phyloP scores from a whole-genome alignment of 2,113 vertebrate genomes.

The Bubo scandiacus region DNA sequence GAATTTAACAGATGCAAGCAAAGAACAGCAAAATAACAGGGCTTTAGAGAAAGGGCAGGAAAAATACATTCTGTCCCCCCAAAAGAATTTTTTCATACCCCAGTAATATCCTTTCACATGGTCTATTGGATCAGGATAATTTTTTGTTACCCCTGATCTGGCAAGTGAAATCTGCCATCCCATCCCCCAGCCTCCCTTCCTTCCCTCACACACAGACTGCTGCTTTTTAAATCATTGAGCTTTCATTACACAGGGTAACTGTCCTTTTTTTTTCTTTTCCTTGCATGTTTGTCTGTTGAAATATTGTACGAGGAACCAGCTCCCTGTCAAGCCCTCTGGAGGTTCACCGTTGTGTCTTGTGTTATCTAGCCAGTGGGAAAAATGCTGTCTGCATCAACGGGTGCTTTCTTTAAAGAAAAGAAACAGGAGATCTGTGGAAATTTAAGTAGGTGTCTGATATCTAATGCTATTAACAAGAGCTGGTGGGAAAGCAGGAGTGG shows the following conservation, averaged over 20 bases:
- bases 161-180: background rate
- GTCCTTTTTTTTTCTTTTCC: background rate
- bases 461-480: background rate
- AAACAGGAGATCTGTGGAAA: background rate
- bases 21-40: constrained; percentile 57
- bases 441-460: background rate
- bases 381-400: background rate
- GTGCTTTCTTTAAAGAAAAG: background rate
- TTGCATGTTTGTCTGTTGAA: background rate
- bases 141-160: constrained; percentile 30
- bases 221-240: constrained; percentile 50
- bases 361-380: background rate
- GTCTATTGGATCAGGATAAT: constrained; percentile 6
- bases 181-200: background rate
- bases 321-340: background rate
- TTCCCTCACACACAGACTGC: background rate
- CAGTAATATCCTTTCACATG: constrained; percentile 26
- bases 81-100: constrained; percentile 38
- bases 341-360: background rate
- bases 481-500: background rate
- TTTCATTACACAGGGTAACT: background rate
- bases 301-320: background rate
- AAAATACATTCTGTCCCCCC: background rate
- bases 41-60: constrained; percentile 46
- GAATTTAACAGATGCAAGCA: constrained; percentile 68